Evolutionary conservation across 2,113 vertebrate genomes (phyloP).

Genomic region (Ondatra zibethicus): DNA sequence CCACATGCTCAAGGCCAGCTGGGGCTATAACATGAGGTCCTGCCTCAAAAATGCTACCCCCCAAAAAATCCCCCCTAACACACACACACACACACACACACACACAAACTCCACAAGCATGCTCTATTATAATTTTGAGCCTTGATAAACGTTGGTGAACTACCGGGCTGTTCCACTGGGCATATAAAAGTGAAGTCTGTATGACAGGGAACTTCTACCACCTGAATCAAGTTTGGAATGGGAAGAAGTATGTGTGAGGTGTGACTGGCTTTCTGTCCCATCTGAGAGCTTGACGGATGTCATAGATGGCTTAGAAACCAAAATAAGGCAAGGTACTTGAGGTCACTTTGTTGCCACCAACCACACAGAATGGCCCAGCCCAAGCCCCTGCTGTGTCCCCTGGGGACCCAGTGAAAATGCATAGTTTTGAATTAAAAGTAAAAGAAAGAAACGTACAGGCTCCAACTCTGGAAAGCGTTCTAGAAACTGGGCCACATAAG

Average conservation of each 20-base stretch:
- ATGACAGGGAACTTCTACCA: accelerated
- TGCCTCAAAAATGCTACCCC: neutral
- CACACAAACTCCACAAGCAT: neutral
- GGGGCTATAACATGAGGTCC: neutral
- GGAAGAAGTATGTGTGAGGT: neutral
- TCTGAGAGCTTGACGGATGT: accelerated
- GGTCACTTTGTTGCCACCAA: neutral
- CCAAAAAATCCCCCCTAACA: neutral
- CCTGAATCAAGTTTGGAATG: neutral
- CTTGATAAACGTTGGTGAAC: neutral
- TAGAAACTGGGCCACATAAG: constrained; percentile 96
- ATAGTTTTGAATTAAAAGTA: neutral
- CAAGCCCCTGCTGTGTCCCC: neutral
- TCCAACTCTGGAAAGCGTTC: constrained; percentile 95
- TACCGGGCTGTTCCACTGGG: neutral
- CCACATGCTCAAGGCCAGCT: neutral
- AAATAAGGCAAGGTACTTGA: neutral
- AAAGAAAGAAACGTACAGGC: constrained; percentile 87
- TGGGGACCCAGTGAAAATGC: neutral
- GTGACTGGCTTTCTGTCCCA: neutral
- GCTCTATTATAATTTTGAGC: neutral
- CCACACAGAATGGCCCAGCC: accelerated
- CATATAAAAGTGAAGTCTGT: neutral
- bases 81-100: neutral
- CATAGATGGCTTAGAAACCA: neutral